Evolutionary conservation across 2,113 vertebrate species (phyloP).

Genomic region (Barbus barbus): DNA sequence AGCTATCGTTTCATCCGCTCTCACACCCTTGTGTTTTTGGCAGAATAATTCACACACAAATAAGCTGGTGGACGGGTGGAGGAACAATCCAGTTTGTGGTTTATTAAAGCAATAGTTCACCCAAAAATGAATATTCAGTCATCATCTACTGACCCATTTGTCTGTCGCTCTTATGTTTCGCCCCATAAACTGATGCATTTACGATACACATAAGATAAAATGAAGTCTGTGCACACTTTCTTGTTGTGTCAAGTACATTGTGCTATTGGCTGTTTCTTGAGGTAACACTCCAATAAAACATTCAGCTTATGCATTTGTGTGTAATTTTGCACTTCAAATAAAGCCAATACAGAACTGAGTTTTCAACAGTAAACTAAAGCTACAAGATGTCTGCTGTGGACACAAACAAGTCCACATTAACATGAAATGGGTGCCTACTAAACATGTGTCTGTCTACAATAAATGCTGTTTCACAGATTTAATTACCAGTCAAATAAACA

Average conservation of each 20-base stretch:
- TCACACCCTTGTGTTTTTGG: conserved; percentile 5
- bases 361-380: neutral
- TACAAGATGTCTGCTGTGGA: neutral
- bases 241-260: neutral
- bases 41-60: conserved; percentile 26
- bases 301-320: neutral
- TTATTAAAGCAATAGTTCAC: neutral
- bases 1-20: conserved; percentile 23
- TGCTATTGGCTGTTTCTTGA: neutral
- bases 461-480: neutral
- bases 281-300: neutral
- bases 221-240: no score
- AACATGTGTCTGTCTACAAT: neutral
- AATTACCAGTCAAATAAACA: conserved; percentile 9
- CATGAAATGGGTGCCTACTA: neutral
- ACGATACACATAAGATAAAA: neutral
- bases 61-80: neutral
- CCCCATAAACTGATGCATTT: neutral
- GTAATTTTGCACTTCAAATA: neutral
- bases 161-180: neutral
- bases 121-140: neutral
- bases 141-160: neutral
- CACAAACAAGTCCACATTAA: neutral
- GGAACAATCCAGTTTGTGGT: neutral
- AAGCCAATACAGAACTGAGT: neutral